Base-by-base conservation (phyloP, 1,140 invertebrate genomes). In the Parasteatoda tepidariorum region DNA sequence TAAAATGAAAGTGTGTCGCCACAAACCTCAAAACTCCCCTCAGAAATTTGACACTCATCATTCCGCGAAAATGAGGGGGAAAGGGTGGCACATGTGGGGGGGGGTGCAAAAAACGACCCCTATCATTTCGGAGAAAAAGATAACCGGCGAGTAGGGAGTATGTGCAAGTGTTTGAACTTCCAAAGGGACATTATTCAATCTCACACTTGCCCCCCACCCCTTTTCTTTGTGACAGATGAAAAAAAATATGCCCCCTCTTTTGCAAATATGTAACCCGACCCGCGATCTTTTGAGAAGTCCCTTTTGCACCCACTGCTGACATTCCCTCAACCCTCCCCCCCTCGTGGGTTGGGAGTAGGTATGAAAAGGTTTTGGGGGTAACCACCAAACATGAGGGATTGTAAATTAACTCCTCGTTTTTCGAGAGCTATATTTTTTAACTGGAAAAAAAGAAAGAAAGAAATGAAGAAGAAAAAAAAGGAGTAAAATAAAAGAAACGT, bases 61-160 rank as follows among this genome's bases (percentile, higher is more conserved):
- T 26, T 59, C 55, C 7, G 55, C 24, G 55, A 26, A 59, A 59
- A 59, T n/a, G 26, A 55, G 55, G 71, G 71, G 24, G 57, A 61
- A 24, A 28, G 48, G 26, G 38, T 2, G 38, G 38, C 38, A 48
- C 18, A 48, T 13, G 9, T 13, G 38, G 18, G 9, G 38, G 18
- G 18, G 9, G 38, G 18, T 9, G 38, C 9, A 48, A 48, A 18
- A 18, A 48, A 9, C 9, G 38, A 48, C 38, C 38, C 38, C 38
- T 48, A 48, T 48, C 38, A 48, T 48, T 48, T 48, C 38, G 38
- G 9, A 48, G 38, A 48, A 48, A 48, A 48, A 48, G 38, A 48
- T 48, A 48, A 48, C 38, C 38, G 18, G 38, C 38, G 9, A 48
- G 38, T 13, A 4, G 38, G 38, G 38, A 18, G 18, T 48, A 18